Evolutionary conservation across 2,113 vertebrate genomes (phyloP).

Genomic region (Atractosteus spatula): DNA sequence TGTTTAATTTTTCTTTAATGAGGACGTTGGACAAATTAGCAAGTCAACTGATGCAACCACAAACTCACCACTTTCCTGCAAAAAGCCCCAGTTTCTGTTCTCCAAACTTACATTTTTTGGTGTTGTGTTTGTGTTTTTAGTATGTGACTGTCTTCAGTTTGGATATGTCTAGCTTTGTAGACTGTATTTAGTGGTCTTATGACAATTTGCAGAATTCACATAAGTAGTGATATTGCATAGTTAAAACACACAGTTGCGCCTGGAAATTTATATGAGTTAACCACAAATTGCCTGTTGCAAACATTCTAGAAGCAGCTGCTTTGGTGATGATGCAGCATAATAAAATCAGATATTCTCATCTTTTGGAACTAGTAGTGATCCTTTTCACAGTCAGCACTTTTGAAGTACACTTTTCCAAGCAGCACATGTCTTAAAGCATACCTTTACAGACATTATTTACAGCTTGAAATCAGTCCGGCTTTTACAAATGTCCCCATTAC

Average conservation of each 20-base stretch:
- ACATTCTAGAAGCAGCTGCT: slow-evolving; percentile 58
- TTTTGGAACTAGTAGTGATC: background rate
- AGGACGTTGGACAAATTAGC: no score
- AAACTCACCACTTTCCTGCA: no score
- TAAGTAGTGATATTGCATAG: slow-evolving; percentile 50
- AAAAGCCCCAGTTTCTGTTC: no score
- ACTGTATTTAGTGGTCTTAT: slow-evolving; percentile 53
- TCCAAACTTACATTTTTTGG: no score
- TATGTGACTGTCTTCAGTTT: slow-evolving; percentile 41
- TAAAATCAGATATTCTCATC: slow-evolving; percentile 54
- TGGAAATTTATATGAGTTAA: slow-evolving; percentile 51
- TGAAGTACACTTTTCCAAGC: slow-evolving; percentile 9
- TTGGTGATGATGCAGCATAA: slow-evolving; percentile 63
- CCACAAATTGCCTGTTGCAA: slow-evolving; percentile 60
- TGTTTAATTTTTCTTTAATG: no score
- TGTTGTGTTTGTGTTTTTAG: no score
- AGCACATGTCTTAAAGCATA: no score
- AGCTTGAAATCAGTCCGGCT: no score
- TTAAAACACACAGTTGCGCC: slow-evolving; percentile 52
- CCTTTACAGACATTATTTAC: no score
- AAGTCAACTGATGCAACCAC: no score
- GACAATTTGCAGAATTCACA: slow-evolving; percentile 41
- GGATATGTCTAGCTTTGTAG: slow-evolving; percentile 46
- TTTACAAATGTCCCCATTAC: no score
- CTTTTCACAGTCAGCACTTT: slow-evolving; percentile 43